These are phyloP conservation scores for Callaeas wilsoni DNA, from an alignment of 2,113 vertebrate species.

Conservation along the genomic window DNA sequence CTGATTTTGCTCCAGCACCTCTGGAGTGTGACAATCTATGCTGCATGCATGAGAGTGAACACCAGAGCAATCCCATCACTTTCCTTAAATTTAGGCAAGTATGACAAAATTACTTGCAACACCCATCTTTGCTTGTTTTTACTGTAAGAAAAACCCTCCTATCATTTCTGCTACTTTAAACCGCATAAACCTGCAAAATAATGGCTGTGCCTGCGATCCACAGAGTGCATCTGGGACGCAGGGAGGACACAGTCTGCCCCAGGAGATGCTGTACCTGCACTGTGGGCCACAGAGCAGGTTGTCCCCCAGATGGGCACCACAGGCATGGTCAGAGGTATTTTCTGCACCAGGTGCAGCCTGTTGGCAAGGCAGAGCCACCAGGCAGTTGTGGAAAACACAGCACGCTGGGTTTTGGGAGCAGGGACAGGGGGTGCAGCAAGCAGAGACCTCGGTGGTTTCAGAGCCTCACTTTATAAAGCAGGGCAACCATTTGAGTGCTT, in stretches of 20 bases:
- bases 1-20: not conserved
- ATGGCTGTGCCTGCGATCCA: not conserved
- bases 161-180: not conserved
- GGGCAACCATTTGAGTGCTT: not conserved
- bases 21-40: not conserved
- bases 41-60: not conserved
- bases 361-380: not conserved
- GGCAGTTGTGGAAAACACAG: not conserved
- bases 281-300: not conserved
- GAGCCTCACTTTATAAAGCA: not conserved
- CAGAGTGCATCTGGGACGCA: not conserved
- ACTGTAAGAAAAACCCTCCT: not conserved
- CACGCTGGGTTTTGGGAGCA: not conserved
- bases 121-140: not conserved
- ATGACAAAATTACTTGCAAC: not conserved
- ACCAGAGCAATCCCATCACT: not conserved
- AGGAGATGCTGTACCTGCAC: not conserved
- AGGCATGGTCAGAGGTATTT: not conserved
- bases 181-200: not conserved
- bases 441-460: not conserved
- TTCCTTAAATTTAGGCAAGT: not conserved
- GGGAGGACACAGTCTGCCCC: not conserved
- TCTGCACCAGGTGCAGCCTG: not conserved
- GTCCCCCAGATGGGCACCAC: not conserved
- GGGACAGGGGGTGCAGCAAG: not conserved